phyloP scores from a whole-genome alignment of 1,140 invertebrate species.

The Drosophila busckii region DNA sequence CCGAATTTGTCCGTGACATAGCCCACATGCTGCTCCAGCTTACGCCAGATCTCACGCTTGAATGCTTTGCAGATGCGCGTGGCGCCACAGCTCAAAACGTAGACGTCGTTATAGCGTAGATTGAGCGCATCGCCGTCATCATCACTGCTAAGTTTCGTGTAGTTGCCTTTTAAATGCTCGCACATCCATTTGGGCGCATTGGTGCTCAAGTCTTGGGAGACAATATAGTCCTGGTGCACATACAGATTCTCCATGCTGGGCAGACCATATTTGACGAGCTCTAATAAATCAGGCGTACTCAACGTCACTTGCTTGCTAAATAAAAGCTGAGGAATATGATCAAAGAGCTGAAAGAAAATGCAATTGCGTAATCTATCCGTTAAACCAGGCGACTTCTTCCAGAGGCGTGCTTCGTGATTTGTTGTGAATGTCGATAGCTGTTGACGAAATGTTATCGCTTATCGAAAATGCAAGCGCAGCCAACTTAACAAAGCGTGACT shows the following conservation, averaged over 20 bases:
- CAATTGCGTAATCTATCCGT: slow-evolving; percentile 32
- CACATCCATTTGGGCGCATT: slow-evolving; percentile 51
- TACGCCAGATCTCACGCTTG: slow-evolving; percentile 35
- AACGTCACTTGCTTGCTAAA: slow-evolving; percentile 11
- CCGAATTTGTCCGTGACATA: slow-evolving; percentile 25
- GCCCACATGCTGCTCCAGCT: slow-evolving; percentile 37
- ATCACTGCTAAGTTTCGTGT: slow-evolving; percentile 12
- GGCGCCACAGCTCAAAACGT: slow-evolving; percentile 39
- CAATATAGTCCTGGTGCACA: slow-evolving; percentile 56
- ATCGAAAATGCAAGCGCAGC: too few species aligned
- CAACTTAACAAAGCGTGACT: too few species aligned
- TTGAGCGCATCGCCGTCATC: slow-evolving; percentile 19
- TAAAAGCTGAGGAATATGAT: slow-evolving; percentile 27
- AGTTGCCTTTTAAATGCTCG: slow-evolving; percentile 45
- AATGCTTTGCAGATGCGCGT: slow-evolving; percentile 38
- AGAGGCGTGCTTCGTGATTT: slow-evolving; percentile 48
- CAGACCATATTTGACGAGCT: slow-evolving; percentile 50
- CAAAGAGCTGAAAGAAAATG: slow-evolving; percentile 27
- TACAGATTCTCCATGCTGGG: slow-evolving; percentile 46
- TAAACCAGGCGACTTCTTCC: slow-evolving; percentile 20
- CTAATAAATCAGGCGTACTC: slow-evolving; percentile 26
- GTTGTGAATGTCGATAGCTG: slow-evolving; percentile 53
- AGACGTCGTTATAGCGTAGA: slow-evolving; percentile 52
- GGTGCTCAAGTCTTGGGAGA: slow-evolving; percentile 42
- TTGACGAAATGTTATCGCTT: too few species aligned